A percentile compares a stretch with the other conserved stretches of the same genome.
phyloP scores from a whole-genome alignment of 2,113 vertebrate species.

The Tenrec ecaudatus region DNA sequence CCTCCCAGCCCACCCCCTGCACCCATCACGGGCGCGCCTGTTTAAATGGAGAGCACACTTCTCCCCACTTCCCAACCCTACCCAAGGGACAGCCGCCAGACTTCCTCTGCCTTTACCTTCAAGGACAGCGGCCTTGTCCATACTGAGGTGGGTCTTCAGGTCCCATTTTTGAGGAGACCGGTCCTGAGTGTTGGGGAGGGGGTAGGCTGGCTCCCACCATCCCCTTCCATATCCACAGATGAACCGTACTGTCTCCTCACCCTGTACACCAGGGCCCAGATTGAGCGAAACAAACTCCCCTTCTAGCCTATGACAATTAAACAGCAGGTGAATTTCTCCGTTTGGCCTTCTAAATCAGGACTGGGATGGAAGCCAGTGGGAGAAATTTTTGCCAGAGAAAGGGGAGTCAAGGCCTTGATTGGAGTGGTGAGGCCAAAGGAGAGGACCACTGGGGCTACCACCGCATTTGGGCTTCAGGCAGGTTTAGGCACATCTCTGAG shows the following conservation, averaged over 20 bases:
- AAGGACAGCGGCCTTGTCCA: background rate
- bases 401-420: background rate
- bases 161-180: background rate
- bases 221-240: background rate
- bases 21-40: background rate
- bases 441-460: background rate
- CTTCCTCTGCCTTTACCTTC: background rate
- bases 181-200: no score
- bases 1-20: background rate
- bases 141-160: background rate
- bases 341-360: background rate
- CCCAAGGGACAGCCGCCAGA: background rate
- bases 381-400: conserved; percentile 42
- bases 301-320: conserved; percentile 44
- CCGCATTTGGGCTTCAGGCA: conserved; percentile 5
- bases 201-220: background rate
- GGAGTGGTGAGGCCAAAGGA: background rate
- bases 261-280: background rate
- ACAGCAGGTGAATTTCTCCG: conserved; percentile 39
- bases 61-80: background rate
- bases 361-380: background rate
- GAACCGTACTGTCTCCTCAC: background rate
- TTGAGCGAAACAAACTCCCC: conserved; percentile 1
- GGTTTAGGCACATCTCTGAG: background rate
- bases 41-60: background rate